phyloP scores from a whole-genome alignment of 2,888 invertebrate genomes.

The Caenorhabditis macrosperma region DNA sequence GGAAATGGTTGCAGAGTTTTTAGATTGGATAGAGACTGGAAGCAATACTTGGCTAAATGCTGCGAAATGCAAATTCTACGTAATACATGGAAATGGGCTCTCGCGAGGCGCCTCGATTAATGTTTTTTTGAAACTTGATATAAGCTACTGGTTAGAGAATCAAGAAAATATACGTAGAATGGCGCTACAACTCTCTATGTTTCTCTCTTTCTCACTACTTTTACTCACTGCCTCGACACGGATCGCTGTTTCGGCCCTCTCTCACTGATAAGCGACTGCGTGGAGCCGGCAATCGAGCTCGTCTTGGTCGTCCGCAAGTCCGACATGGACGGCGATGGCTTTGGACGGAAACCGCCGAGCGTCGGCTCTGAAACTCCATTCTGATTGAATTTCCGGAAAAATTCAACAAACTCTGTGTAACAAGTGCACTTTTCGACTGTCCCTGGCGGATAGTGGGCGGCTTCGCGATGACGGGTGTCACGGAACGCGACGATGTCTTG shows the following conservation, averaged over 20 bases:
- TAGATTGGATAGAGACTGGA: no score
- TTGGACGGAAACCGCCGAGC: conserved; percentile 23
- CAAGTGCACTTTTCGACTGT: conserved; percentile 30
- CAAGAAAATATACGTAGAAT: no score
- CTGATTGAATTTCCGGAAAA: not conserved
- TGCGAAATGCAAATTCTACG: no score
- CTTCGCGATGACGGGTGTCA: conserved; percentile 40
- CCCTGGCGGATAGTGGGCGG: conserved; percentile 12
- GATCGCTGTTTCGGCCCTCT: conserved; percentile 39
- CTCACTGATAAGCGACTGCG: conserved; percentile 49
- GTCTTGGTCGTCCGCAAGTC: conserved; percentile 40
- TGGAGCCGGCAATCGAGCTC: conserved; percentile 29
- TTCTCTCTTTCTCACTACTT: not conserved
- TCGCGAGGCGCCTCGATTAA: no score
- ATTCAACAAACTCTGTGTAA: conserved; percentile 2
- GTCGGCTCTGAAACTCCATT: conserved; percentile 8
- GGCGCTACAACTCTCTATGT: no score
- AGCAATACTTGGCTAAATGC: no score
- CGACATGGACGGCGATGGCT: conserved; percentile 56
- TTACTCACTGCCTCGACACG: conserved; percentile 21
- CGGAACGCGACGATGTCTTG: conserved; percentile 18
- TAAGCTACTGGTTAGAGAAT: no score
- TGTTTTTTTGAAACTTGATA: no score
- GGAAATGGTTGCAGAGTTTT: no score
- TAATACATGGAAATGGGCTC: no score